Evolutionary conservation across 2,113 vertebrate species (phyloP), one percentile per base, ranked within the genome.

Genomic region (Aspiorhynchus laticeps): DNA sequence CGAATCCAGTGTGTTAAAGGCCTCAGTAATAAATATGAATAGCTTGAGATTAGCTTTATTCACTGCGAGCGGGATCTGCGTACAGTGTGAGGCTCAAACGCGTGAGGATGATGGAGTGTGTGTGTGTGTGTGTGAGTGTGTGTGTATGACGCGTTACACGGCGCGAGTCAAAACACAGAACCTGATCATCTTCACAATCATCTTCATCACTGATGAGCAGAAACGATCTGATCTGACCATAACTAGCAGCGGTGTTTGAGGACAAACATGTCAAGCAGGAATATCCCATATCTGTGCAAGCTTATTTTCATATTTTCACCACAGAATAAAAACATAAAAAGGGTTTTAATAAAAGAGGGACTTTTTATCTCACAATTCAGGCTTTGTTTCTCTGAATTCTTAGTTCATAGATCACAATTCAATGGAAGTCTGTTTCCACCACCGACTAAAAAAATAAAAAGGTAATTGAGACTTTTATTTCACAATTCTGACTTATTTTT

Each of bases 1-100:
- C 90, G 84, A 88, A 90, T 95, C 94, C 95, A 95, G 95, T 95
- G 95, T 95, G 91, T 94, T 87, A 89, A 89, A 88, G 88, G 89
- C 92, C 87, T 90, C 87, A 87, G 91, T 94, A 93, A 93, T 33
- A 83, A 83, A 82, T 80, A 80, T 53, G 0, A 46, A 59, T n/a
- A 78, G 73, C 48, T 69, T 69, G 48, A 26, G 1, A 36, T 63
- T 43, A 26, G 38, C 14, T 61, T 43, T 38, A 7, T 1, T 19
- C 28, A 33, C 11, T 26, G 4, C 0, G 59, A 41, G 41, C 7
- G 41, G 41, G 41, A 53, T 53, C 65, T 15, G 14, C 65, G 33
- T 33, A 73, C 28, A 38, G 69, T 24, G 38, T 7, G 19, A 10
- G 2, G 19, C 33, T 17, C 17, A 4, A 3, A 24, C 19, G 53